Conservation (phyloP, 2,888 invertebrate species). For the Branchellion lobata region DNA sequence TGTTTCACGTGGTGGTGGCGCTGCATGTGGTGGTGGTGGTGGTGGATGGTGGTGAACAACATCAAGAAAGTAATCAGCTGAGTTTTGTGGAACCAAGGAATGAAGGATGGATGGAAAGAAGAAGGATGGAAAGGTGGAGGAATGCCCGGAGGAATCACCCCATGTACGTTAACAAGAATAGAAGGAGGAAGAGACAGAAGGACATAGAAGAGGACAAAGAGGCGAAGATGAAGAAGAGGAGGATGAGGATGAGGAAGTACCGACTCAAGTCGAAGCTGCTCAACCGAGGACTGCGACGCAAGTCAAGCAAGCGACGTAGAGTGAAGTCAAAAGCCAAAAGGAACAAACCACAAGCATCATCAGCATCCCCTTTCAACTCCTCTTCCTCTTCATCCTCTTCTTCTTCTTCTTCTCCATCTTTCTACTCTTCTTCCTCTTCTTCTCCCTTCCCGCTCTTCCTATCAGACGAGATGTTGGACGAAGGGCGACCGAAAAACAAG, state of each 20-base stretch:
- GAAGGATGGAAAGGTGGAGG: too few species aligned
- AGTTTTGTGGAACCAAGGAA: too few species aligned
- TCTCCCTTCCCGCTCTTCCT: too few species aligned
- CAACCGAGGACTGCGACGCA: not conserved
- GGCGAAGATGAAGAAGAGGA: not conserved
- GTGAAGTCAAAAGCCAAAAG: slow-evolving; percentile 5
- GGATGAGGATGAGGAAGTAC: slow-evolving; percentile 14
- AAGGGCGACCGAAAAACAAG: not conserved
- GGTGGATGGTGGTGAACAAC: too few species aligned
- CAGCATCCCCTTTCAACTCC: not conserved
- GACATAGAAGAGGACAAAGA: not conserved
- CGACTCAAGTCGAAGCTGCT: not conserved
- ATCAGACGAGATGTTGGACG: not conserved
- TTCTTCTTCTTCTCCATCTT: too few species aligned
- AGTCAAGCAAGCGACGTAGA: not conserved
- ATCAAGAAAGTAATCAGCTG: too few species aligned
- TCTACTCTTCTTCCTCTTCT: too few species aligned
- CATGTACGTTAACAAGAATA: too few species aligned
- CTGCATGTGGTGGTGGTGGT: too few species aligned
- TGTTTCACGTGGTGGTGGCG: too few species aligned
- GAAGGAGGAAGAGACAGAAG: not conserved
- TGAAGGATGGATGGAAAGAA: too few species aligned
- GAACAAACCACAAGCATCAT: not conserved
- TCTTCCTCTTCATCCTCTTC: not conserved
- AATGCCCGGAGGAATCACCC: too few species aligned